phyloP scores from a whole-genome alignment of 2,113 vertebrate species.

The Ptychochromis oligacanthus region DNA sequence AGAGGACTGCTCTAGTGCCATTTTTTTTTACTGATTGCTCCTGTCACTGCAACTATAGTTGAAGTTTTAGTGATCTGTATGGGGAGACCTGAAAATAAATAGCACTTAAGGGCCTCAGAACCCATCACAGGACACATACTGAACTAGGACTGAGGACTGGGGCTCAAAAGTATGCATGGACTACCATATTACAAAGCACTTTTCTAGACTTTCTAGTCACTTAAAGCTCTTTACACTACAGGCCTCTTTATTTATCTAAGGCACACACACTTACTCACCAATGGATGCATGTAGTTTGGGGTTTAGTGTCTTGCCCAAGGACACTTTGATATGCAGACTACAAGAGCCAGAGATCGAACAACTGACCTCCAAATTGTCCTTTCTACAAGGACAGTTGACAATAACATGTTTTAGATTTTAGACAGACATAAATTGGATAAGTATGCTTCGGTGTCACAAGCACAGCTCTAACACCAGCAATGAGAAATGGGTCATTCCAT shows the following conservation, averaged over 20 bases:
- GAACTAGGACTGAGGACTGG: not conserved
- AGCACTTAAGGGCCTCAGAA: conserved; percentile 11
- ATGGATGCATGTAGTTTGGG: not conserved
- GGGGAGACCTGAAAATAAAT: conserved; percentile 13
- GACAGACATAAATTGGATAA: too few species aligned
- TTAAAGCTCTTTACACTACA: not conserved
- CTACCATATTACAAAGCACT: not conserved
- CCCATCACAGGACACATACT: not conserved
- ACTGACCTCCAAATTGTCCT: too few species aligned
- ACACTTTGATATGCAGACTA: not conserved
- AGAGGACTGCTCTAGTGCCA: not conserved
- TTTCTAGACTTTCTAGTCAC: not conserved
- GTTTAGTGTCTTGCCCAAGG: not conserved
- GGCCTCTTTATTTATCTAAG: not conserved
- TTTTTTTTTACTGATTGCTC: conserved; percentile 1
- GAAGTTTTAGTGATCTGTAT: conserved; percentile 26
- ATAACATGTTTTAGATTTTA: too few species aligned
- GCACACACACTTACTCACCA: not conserved
- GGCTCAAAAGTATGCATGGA: not conserved
- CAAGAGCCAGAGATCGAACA: not conserved
- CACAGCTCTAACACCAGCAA: too few species aligned
- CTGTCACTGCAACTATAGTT: conserved; percentile 11
- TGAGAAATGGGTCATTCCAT: too few species aligned
- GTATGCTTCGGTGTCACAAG: too few species aligned
- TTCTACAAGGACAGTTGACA: too few species aligned